Evolutionary conservation across 2,888 invertebrate species (phyloP).

Genomic region (Himalopsyche anomala): DNA sequence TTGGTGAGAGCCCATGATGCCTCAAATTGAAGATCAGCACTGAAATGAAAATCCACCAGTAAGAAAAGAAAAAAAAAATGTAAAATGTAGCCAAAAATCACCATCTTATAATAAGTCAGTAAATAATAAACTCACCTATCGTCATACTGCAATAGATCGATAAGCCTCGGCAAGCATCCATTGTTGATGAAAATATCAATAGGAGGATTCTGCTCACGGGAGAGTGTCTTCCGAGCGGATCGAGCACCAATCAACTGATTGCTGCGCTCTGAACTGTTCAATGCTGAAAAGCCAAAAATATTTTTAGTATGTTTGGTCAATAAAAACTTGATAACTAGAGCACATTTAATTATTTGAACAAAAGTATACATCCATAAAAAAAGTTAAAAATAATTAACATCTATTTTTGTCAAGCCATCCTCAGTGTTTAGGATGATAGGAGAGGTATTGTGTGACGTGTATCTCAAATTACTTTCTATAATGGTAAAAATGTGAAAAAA

Average conservation of each 20-base stretch:
- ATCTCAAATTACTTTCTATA: too few species aligned
- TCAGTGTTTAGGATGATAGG: too few species aligned
- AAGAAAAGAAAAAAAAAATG: not conserved
- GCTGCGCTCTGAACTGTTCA: conserved; percentile 81
- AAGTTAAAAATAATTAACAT: too few species aligned
- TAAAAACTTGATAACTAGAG: too few species aligned
- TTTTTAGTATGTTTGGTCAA: not conserved
- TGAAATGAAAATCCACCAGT: conserved; percentile 69
- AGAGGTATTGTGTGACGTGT: too few species aligned
- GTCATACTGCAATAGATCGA: conserved; percentile 83
- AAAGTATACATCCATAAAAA: too few species aligned
- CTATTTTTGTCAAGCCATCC: too few species aligned
- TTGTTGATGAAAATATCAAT: conserved; percentile 90
- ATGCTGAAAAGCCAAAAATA: conserved; percentile 73
- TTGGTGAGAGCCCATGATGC: conserved; percentile 98
- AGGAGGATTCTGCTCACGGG: conserved; percentile 93
- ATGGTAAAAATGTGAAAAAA: too few species aligned
- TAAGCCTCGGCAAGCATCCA: conserved; percentile 90
- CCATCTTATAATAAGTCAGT: too few species aligned
- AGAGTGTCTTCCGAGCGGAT: conserved; percentile 91
- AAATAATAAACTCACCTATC: conserved; percentile 79
- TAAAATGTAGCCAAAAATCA: too few species aligned
- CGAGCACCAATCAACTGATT: conserved; percentile 85
- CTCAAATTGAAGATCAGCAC: conserved; percentile 91
- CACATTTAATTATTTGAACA: too few species aligned